Conservation (phyloP, 2,113 vertebrate species). For the Bujurquina vittata region DNA sequence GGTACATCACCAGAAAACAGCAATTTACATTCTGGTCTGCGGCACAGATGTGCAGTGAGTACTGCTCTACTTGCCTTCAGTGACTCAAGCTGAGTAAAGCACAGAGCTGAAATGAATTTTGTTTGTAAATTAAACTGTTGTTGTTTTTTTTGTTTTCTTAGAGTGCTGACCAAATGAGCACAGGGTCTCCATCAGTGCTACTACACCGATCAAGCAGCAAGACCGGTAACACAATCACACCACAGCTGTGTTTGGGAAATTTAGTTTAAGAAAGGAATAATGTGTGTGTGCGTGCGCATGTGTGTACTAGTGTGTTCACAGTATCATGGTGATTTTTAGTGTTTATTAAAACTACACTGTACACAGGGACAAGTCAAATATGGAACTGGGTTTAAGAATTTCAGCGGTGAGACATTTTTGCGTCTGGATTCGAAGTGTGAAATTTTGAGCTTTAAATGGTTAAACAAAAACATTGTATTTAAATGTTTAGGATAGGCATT, state of each 20-base stretch:
- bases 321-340: too few relatives aligned
- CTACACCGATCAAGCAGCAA: conserved; percentile 73
- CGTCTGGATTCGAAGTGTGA: too few relatives aligned
- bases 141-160: conserved; percentile 12
- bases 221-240: conserved; percentile 55
- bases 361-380: too few relatives aligned
- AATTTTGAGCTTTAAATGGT: too few relatives aligned
- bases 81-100: neutral
- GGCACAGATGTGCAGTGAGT: conserved; percentile 77
- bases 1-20: conserved; percentile 72
- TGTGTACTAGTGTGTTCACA: too few relatives aligned
- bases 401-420: too few relatives aligned
- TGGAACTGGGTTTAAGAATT: too few relatives aligned
- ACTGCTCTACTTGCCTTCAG: too few relatives aligned
- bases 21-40: conserved; percentile 42
- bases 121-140: neutral
- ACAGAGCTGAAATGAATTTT: neutral
- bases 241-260: neutral
- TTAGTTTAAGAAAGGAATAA: accelerated
- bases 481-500: too few relatives aligned
- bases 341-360: too few relatives aligned
- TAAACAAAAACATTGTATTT: too few relatives aligned
- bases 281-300: too few relatives aligned
- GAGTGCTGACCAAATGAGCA: conserved; percentile 77
- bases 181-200: neutral